A percentile compares a stretch with the other conserved stretches of the same genome.
These are phyloP conservation scores for Phrynocephalus vlangalii DNA, from an alignment of 2,797 vertebrate species.

Conservation along the genomic window DNA sequence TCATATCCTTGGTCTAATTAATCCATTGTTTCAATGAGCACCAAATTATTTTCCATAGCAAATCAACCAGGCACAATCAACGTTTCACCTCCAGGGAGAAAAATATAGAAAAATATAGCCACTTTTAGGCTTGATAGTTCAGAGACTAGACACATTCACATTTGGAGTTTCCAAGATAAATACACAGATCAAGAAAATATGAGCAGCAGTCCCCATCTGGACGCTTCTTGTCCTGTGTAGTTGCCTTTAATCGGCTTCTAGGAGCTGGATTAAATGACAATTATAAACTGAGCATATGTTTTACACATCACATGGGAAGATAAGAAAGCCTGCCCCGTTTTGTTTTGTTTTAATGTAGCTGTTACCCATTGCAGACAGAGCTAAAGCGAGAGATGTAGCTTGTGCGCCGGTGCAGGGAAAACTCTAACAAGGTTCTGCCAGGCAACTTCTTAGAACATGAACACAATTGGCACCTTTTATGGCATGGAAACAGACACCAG, in stretches of 20 bases:
- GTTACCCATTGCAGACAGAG: not conserved
- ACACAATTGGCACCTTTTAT: not conserved
- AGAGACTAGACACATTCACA: not conserved
- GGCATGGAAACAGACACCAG: too few species aligned
- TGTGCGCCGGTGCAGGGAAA: not conserved
- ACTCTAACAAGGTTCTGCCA: not conserved
- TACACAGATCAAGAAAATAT: not conserved
- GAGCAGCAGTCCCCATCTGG: not conserved
- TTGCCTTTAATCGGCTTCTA: not conserved
- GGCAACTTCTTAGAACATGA: not conserved
- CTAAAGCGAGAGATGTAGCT: rapidly evolving
- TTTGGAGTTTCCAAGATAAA: not conserved
- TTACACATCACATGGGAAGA: too few species aligned
- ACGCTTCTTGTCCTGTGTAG: not conserved
- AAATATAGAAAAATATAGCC: too few species aligned
- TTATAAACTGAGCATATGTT: not conserved
- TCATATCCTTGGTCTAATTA: too few species aligned
- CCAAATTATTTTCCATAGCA: too few species aligned
- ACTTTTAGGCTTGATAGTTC: too few species aligned
- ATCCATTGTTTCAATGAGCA: too few species aligned
- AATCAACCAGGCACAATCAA: too few species aligned
- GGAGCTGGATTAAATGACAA: not conserved
- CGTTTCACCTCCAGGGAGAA: too few species aligned
- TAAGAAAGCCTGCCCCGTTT: not conserved
- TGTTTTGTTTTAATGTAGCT: not conserved